Evolutionary conservation across 2,113 vertebrate genomes (phyloP).

Genomic region (Alethe diademata): DNA sequence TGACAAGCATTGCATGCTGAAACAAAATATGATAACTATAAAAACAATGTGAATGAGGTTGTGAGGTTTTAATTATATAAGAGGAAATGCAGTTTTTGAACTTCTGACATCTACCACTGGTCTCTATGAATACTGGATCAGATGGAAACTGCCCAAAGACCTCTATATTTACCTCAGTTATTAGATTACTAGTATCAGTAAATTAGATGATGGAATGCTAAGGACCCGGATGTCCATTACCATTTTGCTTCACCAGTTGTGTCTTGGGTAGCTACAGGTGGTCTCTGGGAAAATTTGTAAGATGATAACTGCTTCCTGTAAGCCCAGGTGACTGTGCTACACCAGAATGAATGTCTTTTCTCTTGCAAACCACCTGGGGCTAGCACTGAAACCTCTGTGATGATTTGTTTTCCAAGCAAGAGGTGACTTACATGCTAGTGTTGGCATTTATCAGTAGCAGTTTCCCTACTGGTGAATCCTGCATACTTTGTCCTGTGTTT

Average conservation of each 20-base stretch:
- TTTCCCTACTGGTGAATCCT: neutral
- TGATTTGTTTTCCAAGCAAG: neutral
- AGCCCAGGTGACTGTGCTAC: neutral
- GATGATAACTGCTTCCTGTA: neutral
- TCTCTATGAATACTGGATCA: neutral
- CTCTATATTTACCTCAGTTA: neutral
- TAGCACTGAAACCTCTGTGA: neutral
- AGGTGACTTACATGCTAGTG: fast-evolving
- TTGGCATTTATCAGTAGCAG: neutral
- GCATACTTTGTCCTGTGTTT: neutral
- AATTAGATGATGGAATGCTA: neutral
- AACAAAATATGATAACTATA: neutral
- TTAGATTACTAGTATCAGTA: neutral
- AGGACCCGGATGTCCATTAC: fast-evolving
- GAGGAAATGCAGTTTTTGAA: neutral
- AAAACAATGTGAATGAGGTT: neutral
- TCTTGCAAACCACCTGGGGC: neutral
- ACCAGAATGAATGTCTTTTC: neutral
- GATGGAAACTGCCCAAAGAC: neutral
- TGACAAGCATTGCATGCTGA: neutral
- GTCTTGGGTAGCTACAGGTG: fast-evolving
- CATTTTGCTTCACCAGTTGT: fast-evolving
- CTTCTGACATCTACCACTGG: neutral
- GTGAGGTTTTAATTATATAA: neutral
- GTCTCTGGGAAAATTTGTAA: neutral